Evolutionary conservation across 2,797 vertebrate species (phyloP), one percentile per base, ranked within the genome.

Genomic region (Austrolebias charrua): DNA sequence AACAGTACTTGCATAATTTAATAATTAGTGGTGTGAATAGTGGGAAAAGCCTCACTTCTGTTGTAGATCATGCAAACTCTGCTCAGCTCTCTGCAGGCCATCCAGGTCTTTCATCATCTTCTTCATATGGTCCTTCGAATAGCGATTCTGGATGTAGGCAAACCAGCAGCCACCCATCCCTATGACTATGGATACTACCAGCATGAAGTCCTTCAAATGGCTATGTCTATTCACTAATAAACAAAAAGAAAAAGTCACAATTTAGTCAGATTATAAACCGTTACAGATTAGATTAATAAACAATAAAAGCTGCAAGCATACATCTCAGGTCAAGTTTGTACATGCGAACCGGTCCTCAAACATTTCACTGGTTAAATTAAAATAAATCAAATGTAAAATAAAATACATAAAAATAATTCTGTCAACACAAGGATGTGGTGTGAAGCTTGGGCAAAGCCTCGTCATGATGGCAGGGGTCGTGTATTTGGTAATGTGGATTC

Each of bases 111-210:
- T 96, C 95, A 98, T 98, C 96, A 98, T 99, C 92, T 95, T 98
- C 93, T 97, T 98, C 97, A 99, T 98, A 90, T 99, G 98, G 79
- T 99, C 98, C 85, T 97, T 98, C 0, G 97, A 99, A 86, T 97
- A 96, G 62, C 97, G 96, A 64, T 99, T 98, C 92, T 99, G 98
- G 90, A 98, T 98, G 87, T 95, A 99, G 77, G 98, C 97, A 15
- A 99, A 99, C 98, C 97, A 99, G 93, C 96, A 98, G 87, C 98
- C 98, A 0, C 98, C 98, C 91, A 99, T 96, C 7, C 98, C 98
- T 1, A 98, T 98, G 71, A 99, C 97, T 1, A 99, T 98, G 62
- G 98, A 99, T n/a, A 99, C 96, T 33, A 99, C 96, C 89, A 99
- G 90, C 96, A 98, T 97, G 93, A 99, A 98, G 88, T 99, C 98